phyloP scores from a whole-genome alignment of 1,140 invertebrate genomes.

The Globodera rostochiensis region DNA sequence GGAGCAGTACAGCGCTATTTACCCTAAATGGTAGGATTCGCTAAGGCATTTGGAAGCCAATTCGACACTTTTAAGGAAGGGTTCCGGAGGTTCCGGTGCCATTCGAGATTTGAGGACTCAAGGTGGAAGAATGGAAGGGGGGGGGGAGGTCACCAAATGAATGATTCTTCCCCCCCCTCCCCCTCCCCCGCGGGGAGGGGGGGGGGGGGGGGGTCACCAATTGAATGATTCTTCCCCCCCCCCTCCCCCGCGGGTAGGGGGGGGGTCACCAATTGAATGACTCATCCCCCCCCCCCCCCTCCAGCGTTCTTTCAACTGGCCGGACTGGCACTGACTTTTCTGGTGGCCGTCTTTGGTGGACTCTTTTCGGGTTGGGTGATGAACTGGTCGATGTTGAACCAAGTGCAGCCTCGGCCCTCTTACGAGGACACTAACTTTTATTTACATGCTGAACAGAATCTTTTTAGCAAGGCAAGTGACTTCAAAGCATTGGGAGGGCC shows the following conservation, averaged over 20 bases:
- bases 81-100: constrained; percentile 66
- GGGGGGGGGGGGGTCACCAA: no score
- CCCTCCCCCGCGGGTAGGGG: no score
- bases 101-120: constrained; percentile 75
- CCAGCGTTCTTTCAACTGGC: constrained; percentile 78
- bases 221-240: no score
- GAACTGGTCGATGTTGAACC: constrained; percentile 54
- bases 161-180: no score
- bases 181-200: no score
- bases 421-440: constrained; percentile 65
- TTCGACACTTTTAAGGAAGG: not conserved
- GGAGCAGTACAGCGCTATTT: constrained; percentile 33
- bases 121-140: constrained; percentile 36
- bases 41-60: not conserved
- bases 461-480: constrained; percentile 55
- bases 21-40: constrained; percentile 15
- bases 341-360: constrained; percentile 77
- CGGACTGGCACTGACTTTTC: constrained; percentile 75
- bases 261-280: not conserved
- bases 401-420: constrained; percentile 52
- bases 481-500: not conserved
- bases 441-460: constrained; percentile 55
- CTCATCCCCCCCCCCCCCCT: not conserved
- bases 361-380: constrained; percentile 74
- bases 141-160: no score